Evolutionary conservation across 2,797 vertebrate genomes (phyloP), one percentile per base, ranked within the genome.

Genomic region (Anabas testudineus): DNA sequence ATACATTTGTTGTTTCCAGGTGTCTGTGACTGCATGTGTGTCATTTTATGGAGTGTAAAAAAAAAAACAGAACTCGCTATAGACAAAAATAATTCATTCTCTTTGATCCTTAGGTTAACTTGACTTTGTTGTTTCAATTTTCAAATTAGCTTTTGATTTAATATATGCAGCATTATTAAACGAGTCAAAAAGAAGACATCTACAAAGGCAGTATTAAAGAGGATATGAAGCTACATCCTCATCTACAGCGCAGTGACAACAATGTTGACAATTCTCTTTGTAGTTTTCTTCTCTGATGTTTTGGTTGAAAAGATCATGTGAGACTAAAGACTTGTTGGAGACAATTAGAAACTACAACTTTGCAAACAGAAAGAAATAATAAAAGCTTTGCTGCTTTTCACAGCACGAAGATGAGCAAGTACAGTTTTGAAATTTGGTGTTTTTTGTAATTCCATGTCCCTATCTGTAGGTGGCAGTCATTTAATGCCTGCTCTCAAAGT

Each of bases 401-500:
- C 2, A 51, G 19, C 39, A 14, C 13, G 32, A 21, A 48, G 0
- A 21, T 22, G 5, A 55, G 54, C 26, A 37, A 16, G 21, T 8
- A 6, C 4, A 59, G 2, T 10, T 48, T 34, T 41, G 10, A 56
- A 37, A 7, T n/a, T n/a, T n/a, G 48, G 67, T 10, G 0, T 55
- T 66, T n/a, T n/a, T n/a, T n/a, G n/a, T 19, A 53, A n/a, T 65
- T 57, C 2, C 19, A 10, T 1, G 0, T 41, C 16, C 63, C 1
- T 18, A 39, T 60, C 82, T 83, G 76, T 78, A 88, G 87, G 79
- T 70, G 86, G 87, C 86, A 87, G 73, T 5, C 18, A 61, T 72
- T 80, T 24, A 56, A 68, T 58, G 37, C 10, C 56, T 67, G 53
- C 51, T 24, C 37, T 42, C n/a, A n/a, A 30, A 46, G 19, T 21